A percentile compares a stretch with the other conserved stretches of the same genome.
Evolutionary conservation across 23 tunicate genomes (phyloP).

Genomic region (Halocynthia aurantium): DNA sequence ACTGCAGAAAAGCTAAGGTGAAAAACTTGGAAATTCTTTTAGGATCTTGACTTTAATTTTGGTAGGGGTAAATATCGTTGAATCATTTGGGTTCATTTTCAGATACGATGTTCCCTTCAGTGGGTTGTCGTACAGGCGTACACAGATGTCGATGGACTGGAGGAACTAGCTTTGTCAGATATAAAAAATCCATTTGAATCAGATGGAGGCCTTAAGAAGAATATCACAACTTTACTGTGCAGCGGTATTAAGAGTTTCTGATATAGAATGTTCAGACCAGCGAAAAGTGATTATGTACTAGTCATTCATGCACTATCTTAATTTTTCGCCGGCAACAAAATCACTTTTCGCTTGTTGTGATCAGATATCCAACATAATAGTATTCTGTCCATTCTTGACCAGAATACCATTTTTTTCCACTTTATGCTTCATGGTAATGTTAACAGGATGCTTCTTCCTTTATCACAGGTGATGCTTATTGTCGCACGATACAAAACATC

Average conservation of each 20-base stretch:
- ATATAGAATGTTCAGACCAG: not conserved
- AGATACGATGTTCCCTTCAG: slow-evolving; percentile 5
- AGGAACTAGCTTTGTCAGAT: not conserved
- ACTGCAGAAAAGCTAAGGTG: not conserved
- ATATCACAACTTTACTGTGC: not conserved
- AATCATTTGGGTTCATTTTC: not conserved
- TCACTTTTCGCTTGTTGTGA: too few relatives aligned
- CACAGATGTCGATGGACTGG: not conserved
- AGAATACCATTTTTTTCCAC: too few relatives aligned
- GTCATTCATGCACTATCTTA: not conserved
- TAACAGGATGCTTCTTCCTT: not conserved
- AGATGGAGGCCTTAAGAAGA: slow-evolving; percentile 6
- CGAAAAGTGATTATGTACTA: not conserved
- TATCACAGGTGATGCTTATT: slow-evolving; percentile 1
- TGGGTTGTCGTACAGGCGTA: not conserved
- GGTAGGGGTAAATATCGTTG: not conserved
- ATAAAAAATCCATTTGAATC: not conserved
- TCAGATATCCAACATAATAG: too few relatives aligned
- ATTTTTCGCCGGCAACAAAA: too few relatives aligned
- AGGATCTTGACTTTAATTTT: too few relatives aligned
- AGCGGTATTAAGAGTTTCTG: not conserved
- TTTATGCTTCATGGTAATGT: too few relatives aligned
- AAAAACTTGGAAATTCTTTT: not conserved
- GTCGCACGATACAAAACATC: not conserved
- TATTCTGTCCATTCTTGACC: too few relatives aligned